Conservation (phyloP, 2,888 invertebrate species). For the Trissolcus brochymenae region DNA sequence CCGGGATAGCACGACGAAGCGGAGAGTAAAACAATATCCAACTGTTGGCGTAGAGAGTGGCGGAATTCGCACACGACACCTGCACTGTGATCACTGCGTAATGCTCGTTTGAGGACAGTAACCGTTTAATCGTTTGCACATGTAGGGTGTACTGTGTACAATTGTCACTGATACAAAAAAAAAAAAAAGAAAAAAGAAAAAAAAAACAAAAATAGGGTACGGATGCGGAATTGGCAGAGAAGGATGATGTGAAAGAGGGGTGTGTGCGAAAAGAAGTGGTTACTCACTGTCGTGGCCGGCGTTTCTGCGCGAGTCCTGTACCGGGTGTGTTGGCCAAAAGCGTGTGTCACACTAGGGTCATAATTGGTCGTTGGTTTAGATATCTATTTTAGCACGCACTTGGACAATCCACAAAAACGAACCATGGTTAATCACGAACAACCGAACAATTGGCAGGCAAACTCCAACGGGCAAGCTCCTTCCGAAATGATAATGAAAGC, state of each 20-base stretch:
- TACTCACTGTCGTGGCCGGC: constrained; percentile 55
- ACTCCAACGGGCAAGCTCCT: neutral
- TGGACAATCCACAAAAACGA: constrained; percentile 39
- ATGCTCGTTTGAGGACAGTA: neutral
- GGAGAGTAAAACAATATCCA: constrained; percentile 8
- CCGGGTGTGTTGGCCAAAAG: constrained; percentile 10
- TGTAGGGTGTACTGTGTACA: neutral
- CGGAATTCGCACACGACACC: neutral
- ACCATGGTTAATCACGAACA: constrained; percentile 27
- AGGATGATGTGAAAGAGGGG: neutral
- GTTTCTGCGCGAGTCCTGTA: constrained; percentile 23
- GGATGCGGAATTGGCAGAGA: neutral
- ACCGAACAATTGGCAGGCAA: neutral
- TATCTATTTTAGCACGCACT: constrained; percentile 25
- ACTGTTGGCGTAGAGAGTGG: constrained; percentile 1
- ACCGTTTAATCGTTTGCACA: constrained; percentile 3
- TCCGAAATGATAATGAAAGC: constrained; percentile 1
- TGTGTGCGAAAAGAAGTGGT: neutral
- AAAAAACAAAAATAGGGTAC: no score
- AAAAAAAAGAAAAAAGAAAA: no score
- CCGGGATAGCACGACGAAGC: neutral
- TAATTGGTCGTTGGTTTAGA: constrained; percentile 9
- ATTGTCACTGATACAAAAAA: no score
- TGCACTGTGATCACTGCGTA: neutral
- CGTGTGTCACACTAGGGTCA: constrained; percentile 30